Base-by-base conservation (phyloP, 2,113 vertebrate genomes). In the Carassius auratus region DNA sequence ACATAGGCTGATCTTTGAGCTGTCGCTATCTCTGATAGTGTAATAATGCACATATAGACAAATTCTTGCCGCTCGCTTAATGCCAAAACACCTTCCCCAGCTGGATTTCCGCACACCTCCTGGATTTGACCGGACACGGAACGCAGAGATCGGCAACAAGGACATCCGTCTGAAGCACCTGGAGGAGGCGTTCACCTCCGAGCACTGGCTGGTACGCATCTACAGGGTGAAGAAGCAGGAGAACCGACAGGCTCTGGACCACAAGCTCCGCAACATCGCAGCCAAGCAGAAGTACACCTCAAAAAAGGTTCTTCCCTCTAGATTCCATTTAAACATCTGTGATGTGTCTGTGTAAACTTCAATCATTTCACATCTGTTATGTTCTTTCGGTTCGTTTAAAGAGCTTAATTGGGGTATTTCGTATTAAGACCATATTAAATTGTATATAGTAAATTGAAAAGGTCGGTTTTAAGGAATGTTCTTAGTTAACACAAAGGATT, bases 251-350 rank as follows among this genome's bases (percentile, higher is more conserved):
- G 94, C 93, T 3, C 21, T 97, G 91, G 96, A 97, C 91, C 96
- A 96, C 92, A 97, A 97, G 93, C 96, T 96, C 93, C 95, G 96
- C 85, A 93, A 96, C 92, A 95, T 97, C 92, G 88, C 95, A 90
- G 94, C 95, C 59, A 97, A 96, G 95, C 97, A 98, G 95, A 98
- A 97, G 94, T 97, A 97, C 95, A 97, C 97, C 91, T 97, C 97
- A 93, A 99, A 97, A 95, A 99, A 99, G 97, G 97, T 99, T 84
- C 84, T 93, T 50, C 13, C 17, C 5, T 13, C 45, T 42, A 42
- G 23, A 66, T 38, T 48, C 19, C 45, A 19, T 48, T 19, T 75
- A 5, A n/a, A 36, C 12, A 74, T 74, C 4, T 38, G 1, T 33
- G 26, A 68, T 66, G 13, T 8, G 26, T 30, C 62, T 15, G 8